phyloP scores from a whole-genome alignment of 2,797 vertebrate genomes.

The Nyctalus aviator region DNA sequence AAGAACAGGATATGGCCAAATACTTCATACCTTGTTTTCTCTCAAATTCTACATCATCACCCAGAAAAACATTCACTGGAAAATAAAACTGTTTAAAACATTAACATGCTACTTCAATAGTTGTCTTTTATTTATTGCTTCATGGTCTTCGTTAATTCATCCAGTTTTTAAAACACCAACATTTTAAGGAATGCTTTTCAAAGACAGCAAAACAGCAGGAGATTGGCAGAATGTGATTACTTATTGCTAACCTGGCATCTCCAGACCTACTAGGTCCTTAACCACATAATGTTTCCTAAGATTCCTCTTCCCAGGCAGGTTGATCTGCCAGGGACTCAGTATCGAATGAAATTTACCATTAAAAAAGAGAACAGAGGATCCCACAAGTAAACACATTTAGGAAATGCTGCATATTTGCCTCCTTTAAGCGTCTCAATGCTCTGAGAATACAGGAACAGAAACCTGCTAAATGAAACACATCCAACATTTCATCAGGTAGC shows the following conservation, averaged over 20 bases:
- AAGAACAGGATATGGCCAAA: neutral
- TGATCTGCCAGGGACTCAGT: too few relatives aligned
- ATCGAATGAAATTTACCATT: neutral
- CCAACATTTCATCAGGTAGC: neutral
- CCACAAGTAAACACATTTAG: neutral
- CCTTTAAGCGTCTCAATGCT: neutral
- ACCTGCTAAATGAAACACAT: neutral
- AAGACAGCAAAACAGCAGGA: neutral
- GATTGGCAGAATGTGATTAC: neutral
- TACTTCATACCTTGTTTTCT: neutral
- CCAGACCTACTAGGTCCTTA: neutral
- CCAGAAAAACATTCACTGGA: neutral
- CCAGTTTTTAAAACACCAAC: neutral
- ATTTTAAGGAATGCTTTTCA: neutral
- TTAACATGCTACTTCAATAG: neutral
- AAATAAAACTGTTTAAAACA: constrained; percentile 12
- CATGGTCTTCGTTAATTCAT: neutral
- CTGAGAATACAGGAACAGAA: neutral
- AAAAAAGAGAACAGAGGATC: neutral
- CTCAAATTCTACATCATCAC: neutral
- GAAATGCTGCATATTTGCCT: neutral
- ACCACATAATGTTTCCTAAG: neutral
- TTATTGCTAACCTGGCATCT: neutral
- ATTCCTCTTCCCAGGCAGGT: neutral
- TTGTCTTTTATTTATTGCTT: neutral